These are phyloP conservation scores for Champsocephalus gunnari DNA, from an alignment of 2,797 vertebrate species.

Conservation along the genomic window DNA sequence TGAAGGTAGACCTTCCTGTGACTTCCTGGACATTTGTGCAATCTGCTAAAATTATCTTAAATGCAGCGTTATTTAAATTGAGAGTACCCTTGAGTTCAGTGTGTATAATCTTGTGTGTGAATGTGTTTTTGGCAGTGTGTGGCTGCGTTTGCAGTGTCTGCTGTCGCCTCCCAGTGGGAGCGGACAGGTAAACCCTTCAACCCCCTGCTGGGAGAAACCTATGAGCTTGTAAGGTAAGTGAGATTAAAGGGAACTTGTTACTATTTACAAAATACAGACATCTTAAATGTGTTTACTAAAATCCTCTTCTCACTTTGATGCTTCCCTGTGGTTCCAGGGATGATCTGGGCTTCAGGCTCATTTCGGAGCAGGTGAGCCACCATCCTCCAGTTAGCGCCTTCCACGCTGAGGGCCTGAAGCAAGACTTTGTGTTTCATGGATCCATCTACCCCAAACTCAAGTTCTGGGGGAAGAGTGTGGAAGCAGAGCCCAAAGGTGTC, in stretches of 20 bases:
- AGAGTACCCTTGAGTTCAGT: neutral
- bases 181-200: conserved; percentile 98
- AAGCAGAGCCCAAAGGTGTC: conserved; percentile 95
- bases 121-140: conserved; percentile 85
- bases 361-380: conserved; percentile 99
- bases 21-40: neutral
- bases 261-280: neutral
- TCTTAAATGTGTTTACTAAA: no score
- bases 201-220: conserved; percentile 96
- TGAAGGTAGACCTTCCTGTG: conserved; percentile 88
- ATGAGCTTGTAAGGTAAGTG: conserved; percentile 92
- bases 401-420: conserved; percentile 93
- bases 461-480: conserved; percentile 99
- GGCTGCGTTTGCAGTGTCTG: conserved; percentile 96
- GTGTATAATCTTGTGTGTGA: conserved; percentile 18
- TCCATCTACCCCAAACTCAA: conserved; percentile 99
- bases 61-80: neutral
- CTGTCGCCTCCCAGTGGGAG: conserved; percentile 98
- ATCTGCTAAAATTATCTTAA: neutral
- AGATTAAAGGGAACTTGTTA: neutral
- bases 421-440: conserved; percentile 96
- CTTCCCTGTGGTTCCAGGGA: conserved; percentile 83
- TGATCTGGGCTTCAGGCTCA: conserved; percentile 95
- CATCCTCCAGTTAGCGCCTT: conserved; percentile 98
- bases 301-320: neutral